Conservation (phyloP, 2,797 vertebrate species). For the Myiotriccus ornatus region DNA sequence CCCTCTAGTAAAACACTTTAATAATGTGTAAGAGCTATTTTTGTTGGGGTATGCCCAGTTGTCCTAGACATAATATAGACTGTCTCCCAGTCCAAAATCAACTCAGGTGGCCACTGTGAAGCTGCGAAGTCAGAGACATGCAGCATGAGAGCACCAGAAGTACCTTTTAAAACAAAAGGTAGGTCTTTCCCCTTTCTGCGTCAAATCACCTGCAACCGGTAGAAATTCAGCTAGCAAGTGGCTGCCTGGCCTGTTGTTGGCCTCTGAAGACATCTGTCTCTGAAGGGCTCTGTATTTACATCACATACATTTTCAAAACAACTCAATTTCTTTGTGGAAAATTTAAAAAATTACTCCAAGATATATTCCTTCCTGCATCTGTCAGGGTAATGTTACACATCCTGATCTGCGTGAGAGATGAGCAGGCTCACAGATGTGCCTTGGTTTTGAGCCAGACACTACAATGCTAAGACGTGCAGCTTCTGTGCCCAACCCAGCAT, state of each 20-base stretch:
- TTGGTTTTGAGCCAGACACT: conserved; percentile 1
- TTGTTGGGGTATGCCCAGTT: conserved; percentile 67
- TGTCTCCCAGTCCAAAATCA: conserved; percentile 61
- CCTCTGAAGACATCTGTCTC: neutral
- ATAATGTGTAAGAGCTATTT: conserved; percentile 62
- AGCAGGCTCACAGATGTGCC: neutral
- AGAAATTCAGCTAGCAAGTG: neutral
- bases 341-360: neutral
- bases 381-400: conserved; percentile 15
- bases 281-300: neutral
- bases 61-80: conserved; percentile 70
- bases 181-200: neutral
- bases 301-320: neutral
- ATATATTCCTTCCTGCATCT: conserved; percentile 32
- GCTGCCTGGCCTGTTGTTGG: neutral
- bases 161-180: conserved; percentile 31
- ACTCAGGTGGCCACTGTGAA: conserved; percentile 58
- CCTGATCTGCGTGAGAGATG: conserved; percentile 21
- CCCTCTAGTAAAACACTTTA: conserved; percentile 60
- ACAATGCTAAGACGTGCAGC: neutral
- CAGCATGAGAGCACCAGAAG: neutral
- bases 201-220: neutral
- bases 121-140: conserved; percentile 26
- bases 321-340: conserved; percentile 2
- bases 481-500: neutral